Base-by-base conservation (phyloP, 2,888 invertebrate genomes). In the Acleris laterana region DNA sequence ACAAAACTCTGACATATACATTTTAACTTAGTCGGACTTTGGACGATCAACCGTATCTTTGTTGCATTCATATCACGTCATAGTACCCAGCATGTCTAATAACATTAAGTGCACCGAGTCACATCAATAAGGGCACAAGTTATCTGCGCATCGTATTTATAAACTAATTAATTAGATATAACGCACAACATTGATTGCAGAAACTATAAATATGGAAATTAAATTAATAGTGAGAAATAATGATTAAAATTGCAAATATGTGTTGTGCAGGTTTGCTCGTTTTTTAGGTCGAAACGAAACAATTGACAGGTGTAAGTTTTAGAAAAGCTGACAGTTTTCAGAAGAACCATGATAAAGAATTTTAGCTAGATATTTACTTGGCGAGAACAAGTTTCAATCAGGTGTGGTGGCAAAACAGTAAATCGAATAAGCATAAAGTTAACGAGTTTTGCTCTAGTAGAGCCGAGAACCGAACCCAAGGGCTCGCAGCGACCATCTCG, bases 401-500 rank as follows among this genome's bases (percentile, higher is more conserved):
- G 38, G 38, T 38, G 5, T 11, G 38, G 0, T 38, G 38, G 9
- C 38, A 11, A 38, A 38, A 38, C 13, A 38, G 38, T 38, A 38
- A 38, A 38, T 38, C 38, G 13, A 38, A 38, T 38, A 13, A 38
- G 4, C 38, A 38, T 38, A 38, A 3, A 38, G 13, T 38, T 38
- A 38, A 38, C 13, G 38, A 38, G 11, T 38, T 38, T 13, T 38
- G 38, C 38, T 38, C 38, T 38, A 38, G 4, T 38, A 13, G 38
- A 11, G 46, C 46, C 16, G 32, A 46, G 46, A 58, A 28, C 22
- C 28, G 16, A 48, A 28, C 48, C 68, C 72, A 77, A 76, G 75
- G 68, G 71, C 69, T 67, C 69, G 52, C 70, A 70, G 73, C 80
- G 79, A 77, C 78, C 77, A 81, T 78, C 78, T 79, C 65, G 70